A percentile compares a stretch with the other conserved stretches of the same genome.
Conservation (phyloP, 2,888 invertebrate genomes). For the Ormyrus pomaceus region DNA sequence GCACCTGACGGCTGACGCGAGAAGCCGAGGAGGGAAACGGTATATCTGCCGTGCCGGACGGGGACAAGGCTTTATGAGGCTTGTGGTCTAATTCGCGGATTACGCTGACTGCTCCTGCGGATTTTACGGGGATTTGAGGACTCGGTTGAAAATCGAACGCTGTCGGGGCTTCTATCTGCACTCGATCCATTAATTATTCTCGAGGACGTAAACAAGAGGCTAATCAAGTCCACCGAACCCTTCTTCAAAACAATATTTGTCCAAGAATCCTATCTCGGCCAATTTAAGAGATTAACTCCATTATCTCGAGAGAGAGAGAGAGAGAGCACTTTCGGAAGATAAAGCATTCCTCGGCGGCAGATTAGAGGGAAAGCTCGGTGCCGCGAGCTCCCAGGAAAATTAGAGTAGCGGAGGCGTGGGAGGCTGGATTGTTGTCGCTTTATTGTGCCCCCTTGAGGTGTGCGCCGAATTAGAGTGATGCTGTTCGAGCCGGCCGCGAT, state of each 20-base stretch:
- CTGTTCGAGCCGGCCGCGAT: not conserved
- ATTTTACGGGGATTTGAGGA: too few relatives aligned
- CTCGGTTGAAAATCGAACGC: too few relatives aligned
- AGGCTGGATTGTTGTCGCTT: conserved; percentile 1
- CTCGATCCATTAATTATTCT: too few relatives aligned
- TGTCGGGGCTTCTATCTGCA: too few relatives aligned
- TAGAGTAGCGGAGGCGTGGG: not conserved
- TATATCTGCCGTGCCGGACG: too few relatives aligned
- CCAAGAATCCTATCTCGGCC: not conserved
- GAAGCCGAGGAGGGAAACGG: not conserved
- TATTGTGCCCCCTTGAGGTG: not conserved
- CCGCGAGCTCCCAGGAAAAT: not conserved
- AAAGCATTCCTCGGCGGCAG: not conserved
- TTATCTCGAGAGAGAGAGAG: not conserved
- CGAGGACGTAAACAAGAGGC: too few relatives aligned
- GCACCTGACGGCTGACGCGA: not conserved
- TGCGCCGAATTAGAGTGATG: conserved; percentile 1
- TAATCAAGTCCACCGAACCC: too few relatives aligned
- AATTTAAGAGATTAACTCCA: too few relatives aligned
- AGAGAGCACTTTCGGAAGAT: not conserved
- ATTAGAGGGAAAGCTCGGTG: conserved; percentile 11
- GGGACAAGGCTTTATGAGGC: too few relatives aligned
- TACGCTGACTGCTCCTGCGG: too few relatives aligned
- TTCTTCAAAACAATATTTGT: not conserved
- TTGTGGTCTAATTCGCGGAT: too few relatives aligned